Evolutionary conservation across 2,888 invertebrate genomes (phyloP), one percentile per base, ranked within the genome.

Genomic region (Pandemis cinnamomeana): DNA sequence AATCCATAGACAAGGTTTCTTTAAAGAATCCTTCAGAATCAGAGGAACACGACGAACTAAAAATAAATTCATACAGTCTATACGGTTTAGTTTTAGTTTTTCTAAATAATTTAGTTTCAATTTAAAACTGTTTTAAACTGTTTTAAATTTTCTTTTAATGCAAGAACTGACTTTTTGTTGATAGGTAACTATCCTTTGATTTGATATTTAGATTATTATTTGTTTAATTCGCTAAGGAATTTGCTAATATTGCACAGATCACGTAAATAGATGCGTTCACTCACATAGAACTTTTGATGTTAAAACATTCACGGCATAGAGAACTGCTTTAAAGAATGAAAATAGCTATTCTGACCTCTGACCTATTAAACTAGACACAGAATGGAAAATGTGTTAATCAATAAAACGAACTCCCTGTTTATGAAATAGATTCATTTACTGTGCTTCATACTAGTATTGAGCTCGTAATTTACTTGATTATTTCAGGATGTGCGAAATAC

Each of bases 401-500:
- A 66, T 60, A 61, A 20, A 71, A 62, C 72, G n/a, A 51, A 71
- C n/a, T 48, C 27, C 11, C 36, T 64, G 27, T 27, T 48, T 58
- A 27, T 4, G 11, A 27, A 4, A 58, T 5, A 27, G 27, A 20
- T 20, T 27, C 3, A 11, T 27, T 27, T 11, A 20, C 11, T 67
- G 72, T 68, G 67, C 42, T 75, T 79, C 79, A 81, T 80, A 81
- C 79, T 20, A 20, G 20, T 80, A 51, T 51, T 11, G 10, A 46
- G 11, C 11, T 46, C 0, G 44, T 44, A 6, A 44, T 44, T 44
- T 44, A 44, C 44, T 44, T 44, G 8, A 8, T 44, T 6, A 44
- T 8, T 11, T 11, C 2, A 44, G 8, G 6, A 7, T 44, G 11
- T 11, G 46, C 53, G 7, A 15, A 51, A 53, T 15, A n/a, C 6